These are phyloP conservation scores for Charadrius vociferus DNA, from an alignment of 2,113 vertebrate genomes.

Conservation along the genomic window DNA sequence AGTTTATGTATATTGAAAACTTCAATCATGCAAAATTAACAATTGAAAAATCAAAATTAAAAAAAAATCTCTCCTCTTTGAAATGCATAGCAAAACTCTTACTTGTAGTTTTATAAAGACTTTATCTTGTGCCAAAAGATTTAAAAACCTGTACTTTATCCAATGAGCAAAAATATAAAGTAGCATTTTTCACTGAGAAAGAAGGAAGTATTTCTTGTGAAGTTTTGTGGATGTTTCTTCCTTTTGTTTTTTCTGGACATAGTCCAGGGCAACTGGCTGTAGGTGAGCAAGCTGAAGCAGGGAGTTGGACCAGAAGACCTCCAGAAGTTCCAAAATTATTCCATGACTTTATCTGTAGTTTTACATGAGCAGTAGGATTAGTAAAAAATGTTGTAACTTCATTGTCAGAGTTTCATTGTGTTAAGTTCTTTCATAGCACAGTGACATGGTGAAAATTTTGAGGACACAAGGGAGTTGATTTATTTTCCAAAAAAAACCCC, in stretches of 20 bases:
- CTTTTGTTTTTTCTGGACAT: not conserved
- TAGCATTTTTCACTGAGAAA: not conserved
- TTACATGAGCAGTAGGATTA: not conserved
- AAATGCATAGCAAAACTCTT: not conserved
- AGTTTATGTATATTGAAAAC: not conserved
- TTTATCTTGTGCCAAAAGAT: not conserved
- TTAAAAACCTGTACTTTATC: not conserved
- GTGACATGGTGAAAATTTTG: not conserved
- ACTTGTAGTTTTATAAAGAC: not conserved
- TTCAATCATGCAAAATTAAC: not conserved
- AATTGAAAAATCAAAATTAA: not conserved
- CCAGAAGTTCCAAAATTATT: not conserved
- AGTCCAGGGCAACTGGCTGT: not conserved
- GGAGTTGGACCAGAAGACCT: accelerated
- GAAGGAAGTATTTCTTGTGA: not conserved
- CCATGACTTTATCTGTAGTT: not conserved
- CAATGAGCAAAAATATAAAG: not conserved
- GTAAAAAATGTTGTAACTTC: not conserved
- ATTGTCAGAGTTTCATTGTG: not conserved
- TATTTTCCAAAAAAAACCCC: not conserved
- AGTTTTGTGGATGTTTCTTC: not conserved
- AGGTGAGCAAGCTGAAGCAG: not conserved
- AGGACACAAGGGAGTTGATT: not conserved
- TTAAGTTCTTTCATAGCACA: not conserved
- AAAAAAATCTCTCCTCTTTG: accelerated